Conservation (phyloP, 2,113 vertebrate genomes). For the Daphoenositta chrysoptera region DNA sequence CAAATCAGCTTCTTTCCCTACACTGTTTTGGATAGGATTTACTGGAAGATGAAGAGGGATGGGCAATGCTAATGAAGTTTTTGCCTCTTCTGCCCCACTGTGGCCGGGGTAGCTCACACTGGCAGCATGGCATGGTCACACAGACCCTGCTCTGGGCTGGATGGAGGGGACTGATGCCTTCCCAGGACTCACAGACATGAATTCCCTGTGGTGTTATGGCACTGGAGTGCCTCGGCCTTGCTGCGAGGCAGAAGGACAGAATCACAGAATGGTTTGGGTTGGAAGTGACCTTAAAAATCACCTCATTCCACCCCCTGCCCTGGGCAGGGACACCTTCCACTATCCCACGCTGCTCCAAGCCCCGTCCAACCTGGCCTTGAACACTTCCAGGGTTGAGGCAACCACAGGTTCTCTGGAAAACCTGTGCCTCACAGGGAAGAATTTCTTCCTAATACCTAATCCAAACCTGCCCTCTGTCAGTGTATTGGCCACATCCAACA, state of each 20-base stretch:
- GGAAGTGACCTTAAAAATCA: not conserved
- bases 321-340: not conserved
- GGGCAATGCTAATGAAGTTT: not conserved
- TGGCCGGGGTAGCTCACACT: not conserved
- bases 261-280: not conserved
- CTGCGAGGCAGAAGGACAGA: not conserved
- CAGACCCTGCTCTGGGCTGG: not conserved
- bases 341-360: not conserved
- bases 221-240: not conserved
- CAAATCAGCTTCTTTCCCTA: not conserved
- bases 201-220: not conserved
- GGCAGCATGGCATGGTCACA: not conserved
- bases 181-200: not conserved
- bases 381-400: not conserved
- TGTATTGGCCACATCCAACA: not conserved
- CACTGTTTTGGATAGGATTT: not conserved
- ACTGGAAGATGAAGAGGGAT: no score
- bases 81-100: not conserved
- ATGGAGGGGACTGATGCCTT: not conserved
- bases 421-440: not conserved
- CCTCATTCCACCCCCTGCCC: not conserved
- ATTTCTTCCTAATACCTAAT: not conserved
- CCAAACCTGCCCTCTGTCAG: not conserved
- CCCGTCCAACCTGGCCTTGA: not conserved
- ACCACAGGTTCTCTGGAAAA: not conserved